Percentiles rank a stretch among this genome's conserved stretches.
Conservation (phyloP, 2,797 vertebrate species). For the Enteromius argenteus region DNA sequence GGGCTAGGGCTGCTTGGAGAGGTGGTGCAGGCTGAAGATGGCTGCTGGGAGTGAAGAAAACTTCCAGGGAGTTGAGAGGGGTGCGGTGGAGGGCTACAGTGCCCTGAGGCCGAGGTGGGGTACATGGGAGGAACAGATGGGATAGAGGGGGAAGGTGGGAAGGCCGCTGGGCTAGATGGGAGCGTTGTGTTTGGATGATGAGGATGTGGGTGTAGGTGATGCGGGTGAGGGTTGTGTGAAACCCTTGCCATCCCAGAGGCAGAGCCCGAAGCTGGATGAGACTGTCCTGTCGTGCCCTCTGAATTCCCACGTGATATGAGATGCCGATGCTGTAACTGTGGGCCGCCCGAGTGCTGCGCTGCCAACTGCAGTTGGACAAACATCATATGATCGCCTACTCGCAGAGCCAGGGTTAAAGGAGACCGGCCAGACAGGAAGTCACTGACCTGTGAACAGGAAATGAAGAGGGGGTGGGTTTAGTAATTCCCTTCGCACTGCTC, state of each 20-base stretch:
- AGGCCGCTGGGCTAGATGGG: conserved; percentile 71
- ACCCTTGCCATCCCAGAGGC: conserved; percentile 46
- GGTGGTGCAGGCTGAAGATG: conserved; percentile 78
- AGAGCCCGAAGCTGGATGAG: conserved; percentile 64
- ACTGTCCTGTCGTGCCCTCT: conserved; percentile 69
- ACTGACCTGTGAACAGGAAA: conserved; percentile 87
- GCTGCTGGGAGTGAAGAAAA: conserved; percentile 85
- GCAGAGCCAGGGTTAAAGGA: conserved; percentile 92
- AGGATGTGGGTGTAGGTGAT: conserved; percentile 71
- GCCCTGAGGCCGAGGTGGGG: conserved; percentile 69
- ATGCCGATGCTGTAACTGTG: conserved; percentile 89
- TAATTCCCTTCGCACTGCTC: conserved; percentile 45
- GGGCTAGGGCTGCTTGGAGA: conserved; percentile 78
- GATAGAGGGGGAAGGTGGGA: conserved; percentile 64
- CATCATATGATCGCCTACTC: conserved; percentile 95
- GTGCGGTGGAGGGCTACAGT: conserved; percentile 81
- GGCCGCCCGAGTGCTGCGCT: conserved; percentile 86
- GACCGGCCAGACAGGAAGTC: conserved; percentile 97
- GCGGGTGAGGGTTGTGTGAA: conserved; percentile 58
- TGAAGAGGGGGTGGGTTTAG: conserved; percentile 61
- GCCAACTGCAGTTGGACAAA: conserved; percentile 95
- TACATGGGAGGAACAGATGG: conserved; percentile 79
- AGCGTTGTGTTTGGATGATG: conserved; percentile 65
- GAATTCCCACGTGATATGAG: conserved; percentile 84
- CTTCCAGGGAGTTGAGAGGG: conserved; percentile 82